Base-by-base conservation (phyloP, 2,113 vertebrate genomes). In the Pseudonaja textilis region DNA sequence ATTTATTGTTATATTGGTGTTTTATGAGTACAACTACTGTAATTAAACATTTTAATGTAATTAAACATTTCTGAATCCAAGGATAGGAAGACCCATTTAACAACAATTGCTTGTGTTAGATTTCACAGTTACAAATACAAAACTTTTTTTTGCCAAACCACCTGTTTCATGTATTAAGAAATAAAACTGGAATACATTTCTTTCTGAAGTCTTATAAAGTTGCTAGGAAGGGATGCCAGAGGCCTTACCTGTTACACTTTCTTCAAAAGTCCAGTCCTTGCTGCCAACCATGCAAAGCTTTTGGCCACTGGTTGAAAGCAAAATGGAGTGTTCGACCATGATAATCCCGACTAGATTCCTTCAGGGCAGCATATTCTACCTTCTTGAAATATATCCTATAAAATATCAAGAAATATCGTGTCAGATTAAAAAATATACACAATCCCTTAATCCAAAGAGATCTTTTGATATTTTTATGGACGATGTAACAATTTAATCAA, bases 281-380 rank as follows among this genome's bases (percentile, higher is more conserved):
- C 74, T 89, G 95, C 96, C 95, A 95, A 95, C 25, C n/a, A 91
- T 90, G 64, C 39, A 96, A 96, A 95, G 90, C 25, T 96, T 93
- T 96, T 94, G 96, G 91, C 95, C 97, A 92, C 95, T 96, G 93
- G 18, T 20, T 97, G 95, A 97, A 96, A 93, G 95, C 96, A 97
- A 97, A 96, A 96, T 93, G 92, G 91, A 96, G 64, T 93, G 95
- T 94, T 93, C 95, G 95, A 97, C 96, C 96, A 97, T 96, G 95
- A 96, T 97, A 97, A 97, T 96, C 94, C 97, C 95, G 96, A 23
- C 92, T 91, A 96, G 95, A 96, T 95, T 97, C 93, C 96, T 96
- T 97, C 97, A 98, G 91, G 89, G 91, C 93, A 93, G 91, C 95
- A 94, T 74, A 93, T 42, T 96, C 90, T 93, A 92, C 93, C 69